Percentiles rank a stretch among this genome's conserved stretches.
These are phyloP conservation scores for Corapipo altera DNA, from an alignment of 2,113 vertebrate species.

Conservation along the genomic window DNA sequence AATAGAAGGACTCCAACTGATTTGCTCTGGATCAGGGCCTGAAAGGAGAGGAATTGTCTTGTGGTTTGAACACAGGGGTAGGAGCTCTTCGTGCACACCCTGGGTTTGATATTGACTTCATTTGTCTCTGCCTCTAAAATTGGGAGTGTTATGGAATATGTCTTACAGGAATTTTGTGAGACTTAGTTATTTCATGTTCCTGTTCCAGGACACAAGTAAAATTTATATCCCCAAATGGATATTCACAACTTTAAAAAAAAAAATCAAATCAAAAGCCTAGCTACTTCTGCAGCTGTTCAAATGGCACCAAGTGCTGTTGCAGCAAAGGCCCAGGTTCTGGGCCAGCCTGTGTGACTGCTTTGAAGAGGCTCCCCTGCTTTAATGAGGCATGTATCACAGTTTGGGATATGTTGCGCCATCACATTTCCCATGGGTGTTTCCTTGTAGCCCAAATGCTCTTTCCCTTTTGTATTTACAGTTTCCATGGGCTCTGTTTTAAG, in stretches of 20 bases:
- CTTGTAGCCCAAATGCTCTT: neutral
- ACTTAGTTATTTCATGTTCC: neutral
- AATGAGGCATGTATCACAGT: neutral
- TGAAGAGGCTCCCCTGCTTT: constrained; percentile 8
- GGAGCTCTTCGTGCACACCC: constrained; percentile 4
- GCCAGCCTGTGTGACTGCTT: constrained; percentile 27
- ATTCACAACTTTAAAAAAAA: neutral
- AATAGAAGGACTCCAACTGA: constrained; percentile 67
- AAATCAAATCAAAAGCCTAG: neutral
- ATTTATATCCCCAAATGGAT: neutral
- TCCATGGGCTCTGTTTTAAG: neutral
- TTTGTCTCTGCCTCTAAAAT: constrained; percentile 3
- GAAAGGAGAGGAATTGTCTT: constrained; percentile 63
- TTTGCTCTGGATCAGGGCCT: constrained; percentile 67
- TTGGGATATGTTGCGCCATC: neutral
- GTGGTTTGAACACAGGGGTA: constrained; percentile 48
- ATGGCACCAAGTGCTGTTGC: neutral
- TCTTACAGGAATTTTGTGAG: neutral
- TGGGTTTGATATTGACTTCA: constrained; percentile 31
- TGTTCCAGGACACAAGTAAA: neutral
- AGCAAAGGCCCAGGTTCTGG: neutral
- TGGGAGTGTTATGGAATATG: neutral
- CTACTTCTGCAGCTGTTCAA: constrained; percentile 23
- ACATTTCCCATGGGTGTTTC: neutral
- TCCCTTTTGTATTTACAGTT: neutral